phyloP scores from a whole-genome alignment of 1,140 invertebrate genomes.

The Lysiphlebus fabarum region DNA sequence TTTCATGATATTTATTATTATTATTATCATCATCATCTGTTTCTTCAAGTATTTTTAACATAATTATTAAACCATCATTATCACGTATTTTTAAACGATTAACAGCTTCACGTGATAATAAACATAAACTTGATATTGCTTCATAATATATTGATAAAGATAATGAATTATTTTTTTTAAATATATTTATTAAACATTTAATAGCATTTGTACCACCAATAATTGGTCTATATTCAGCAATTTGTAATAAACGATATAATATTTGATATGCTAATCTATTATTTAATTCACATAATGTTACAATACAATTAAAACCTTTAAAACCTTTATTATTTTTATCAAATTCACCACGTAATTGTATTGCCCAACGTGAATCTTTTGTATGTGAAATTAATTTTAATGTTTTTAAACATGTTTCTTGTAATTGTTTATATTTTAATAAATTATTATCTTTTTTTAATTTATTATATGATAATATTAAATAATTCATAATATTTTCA shows the following conservation, averaged over 20 bases:
- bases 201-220: conserved; percentile 40
- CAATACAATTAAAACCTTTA: conserved; percentile 31
- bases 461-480: conserved; percentile 33
- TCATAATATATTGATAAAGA: conserved; percentile 26
- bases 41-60: neutral
- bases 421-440: conserved; percentile 32
- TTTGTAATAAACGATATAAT: conserved; percentile 38
- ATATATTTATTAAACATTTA: conserved; percentile 33
- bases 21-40: conserved; percentile 26
- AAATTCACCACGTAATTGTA: no score
- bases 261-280: conserved; percentile 43
- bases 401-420: conserved; percentile 45
- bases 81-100: conserved; percentile 39
- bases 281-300: conserved; percentile 32
- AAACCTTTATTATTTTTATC: conserved; percentile 27
- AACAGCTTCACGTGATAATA: conserved; percentile 46
- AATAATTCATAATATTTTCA: conserved; percentile 32
- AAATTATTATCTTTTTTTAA: conserved; percentile 19
- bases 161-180: conserved; percentile 24
- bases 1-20: conserved; percentile 36
- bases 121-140: conserved; percentile 35
- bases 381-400: conserved; percentile 21
- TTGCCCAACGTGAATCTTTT: no score
- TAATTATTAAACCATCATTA: conserved; percentile 29
- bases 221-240: conserved; percentile 40